Percentiles rank a stretch among this genome's conserved stretches.
Conservation (phyloP, 2,113 vertebrate genomes). For the Anoura caudifer region DNA sequence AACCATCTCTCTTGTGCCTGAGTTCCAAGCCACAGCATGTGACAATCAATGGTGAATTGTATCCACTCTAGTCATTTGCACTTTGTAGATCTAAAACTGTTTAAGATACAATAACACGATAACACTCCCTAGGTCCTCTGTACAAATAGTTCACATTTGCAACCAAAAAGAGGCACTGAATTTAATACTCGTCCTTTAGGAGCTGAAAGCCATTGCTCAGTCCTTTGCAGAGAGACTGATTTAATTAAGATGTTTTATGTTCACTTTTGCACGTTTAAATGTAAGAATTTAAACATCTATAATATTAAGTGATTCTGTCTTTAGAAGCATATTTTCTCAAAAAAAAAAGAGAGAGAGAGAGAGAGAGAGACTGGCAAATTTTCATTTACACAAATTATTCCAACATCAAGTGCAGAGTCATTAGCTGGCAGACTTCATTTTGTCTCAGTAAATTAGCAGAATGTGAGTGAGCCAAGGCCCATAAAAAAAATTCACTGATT, state of each 20-base stretch:
- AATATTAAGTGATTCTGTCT: constrained; percentile 45
- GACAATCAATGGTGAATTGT: constrained; percentile 31
- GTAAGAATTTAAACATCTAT: constrained; percentile 21
- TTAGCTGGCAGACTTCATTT: constrained; percentile 14
- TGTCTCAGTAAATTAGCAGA: constrained; percentile 51
- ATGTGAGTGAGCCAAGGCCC: constrained; percentile 47
- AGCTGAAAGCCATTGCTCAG: not conserved
- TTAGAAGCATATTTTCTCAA: constrained; percentile 20
- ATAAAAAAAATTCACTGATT: not conserved
- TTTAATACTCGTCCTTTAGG: not conserved
- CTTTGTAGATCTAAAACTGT: constrained; percentile 56
- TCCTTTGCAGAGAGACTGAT: not conserved
- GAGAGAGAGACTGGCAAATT: constrained; percentile 26
- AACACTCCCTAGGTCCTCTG: constrained; percentile 18
- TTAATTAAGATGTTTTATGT: constrained; percentile 60
- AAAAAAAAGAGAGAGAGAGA: constrained; percentile 30
- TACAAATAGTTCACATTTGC: constrained; percentile 56
- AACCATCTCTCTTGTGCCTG: not conserved
- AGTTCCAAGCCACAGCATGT: constrained; percentile 9
- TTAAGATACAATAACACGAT: constrained; percentile 16
- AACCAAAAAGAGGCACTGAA: constrained; percentile 35
- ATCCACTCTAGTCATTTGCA: not conserved
- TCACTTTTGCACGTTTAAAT: constrained; percentile 36
- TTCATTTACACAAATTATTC: constrained; percentile 45
- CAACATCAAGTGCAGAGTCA: not conserved